A percentile compares a stretch with the other conserved stretches of the same genome.
phyloP scores from a whole-genome alignment of 2,113 vertebrate species.

The Nematolebias whitei region DNA sequence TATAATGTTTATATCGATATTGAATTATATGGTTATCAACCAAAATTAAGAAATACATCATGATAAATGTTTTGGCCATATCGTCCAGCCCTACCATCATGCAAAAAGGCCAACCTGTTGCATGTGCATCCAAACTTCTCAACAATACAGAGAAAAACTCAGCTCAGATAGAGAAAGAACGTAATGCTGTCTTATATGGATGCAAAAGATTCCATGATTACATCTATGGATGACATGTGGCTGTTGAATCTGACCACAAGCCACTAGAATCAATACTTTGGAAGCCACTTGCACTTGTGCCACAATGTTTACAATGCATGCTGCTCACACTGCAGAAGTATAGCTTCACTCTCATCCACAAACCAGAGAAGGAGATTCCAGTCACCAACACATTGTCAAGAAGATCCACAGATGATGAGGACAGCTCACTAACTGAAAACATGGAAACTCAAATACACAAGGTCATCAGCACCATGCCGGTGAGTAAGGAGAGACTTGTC shows the following conservation, averaged over 20 bases:
- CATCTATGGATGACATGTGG: neutral
- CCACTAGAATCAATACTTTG: conserved; percentile 11
- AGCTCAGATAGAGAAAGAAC: neutral
- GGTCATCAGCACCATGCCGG: neutral
- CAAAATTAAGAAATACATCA: no score
- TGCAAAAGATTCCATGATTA: conserved; percentile 34
- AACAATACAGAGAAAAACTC: neutral
- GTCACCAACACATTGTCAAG: conserved; percentile 6
- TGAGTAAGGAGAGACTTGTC: neutral
- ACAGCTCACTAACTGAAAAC: neutral
- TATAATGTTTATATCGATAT: no score
- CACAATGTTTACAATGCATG: conserved; percentile 32
- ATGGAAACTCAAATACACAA: neutral
- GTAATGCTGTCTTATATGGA: neutral
- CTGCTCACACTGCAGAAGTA: conserved; percentile 31
- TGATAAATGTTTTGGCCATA: no score
- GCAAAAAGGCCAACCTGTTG: neutral
- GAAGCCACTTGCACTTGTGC: conserved; percentile 8
- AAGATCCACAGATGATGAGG: neutral
- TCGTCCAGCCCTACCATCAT: no score
- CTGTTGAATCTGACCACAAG: conserved; percentile 41
- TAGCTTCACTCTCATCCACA: conserved; percentile 11
- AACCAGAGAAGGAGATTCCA: conserved; percentile 26
- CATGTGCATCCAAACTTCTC: neutral
- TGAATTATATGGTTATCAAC: no score